Percentiles rank a stretch among this genome's conserved stretches.
These are phyloP conservation scores for Tigriopus californicus DNA, from an alignment of 2,888 invertebrate species.

Conservation along the genomic window DNA sequence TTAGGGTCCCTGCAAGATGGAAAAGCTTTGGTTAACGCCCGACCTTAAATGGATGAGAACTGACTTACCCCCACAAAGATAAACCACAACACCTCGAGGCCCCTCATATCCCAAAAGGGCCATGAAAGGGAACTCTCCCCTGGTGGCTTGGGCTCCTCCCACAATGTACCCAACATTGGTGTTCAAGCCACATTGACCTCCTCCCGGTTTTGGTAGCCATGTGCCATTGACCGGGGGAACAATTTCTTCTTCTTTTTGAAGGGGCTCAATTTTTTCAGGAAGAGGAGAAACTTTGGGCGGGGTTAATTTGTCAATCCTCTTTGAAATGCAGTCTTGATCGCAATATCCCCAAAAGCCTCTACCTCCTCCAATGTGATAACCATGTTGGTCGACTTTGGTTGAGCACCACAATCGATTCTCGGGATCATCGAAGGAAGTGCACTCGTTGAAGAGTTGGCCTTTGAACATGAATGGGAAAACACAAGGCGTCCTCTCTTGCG, in stretches of 20 bases:
- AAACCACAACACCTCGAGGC: not conserved
- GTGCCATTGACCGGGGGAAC: too few relatives aligned
- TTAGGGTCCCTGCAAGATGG: not conserved
- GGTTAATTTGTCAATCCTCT: too few relatives aligned
- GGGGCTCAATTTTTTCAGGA: too few relatives aligned
- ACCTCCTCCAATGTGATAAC: not conserved
- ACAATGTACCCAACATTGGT: not conserved
- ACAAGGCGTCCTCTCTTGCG: not conserved
- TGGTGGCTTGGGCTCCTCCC: not conserved
- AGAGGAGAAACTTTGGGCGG: too few relatives aligned
- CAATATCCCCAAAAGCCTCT: constrained; percentile 6
- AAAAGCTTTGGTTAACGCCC: too few relatives aligned
- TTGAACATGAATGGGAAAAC: not conserved
- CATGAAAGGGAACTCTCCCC: constrained; percentile 6
- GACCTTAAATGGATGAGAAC: too few relatives aligned
- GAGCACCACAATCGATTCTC: not conserved
- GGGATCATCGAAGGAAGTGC: not conserved
- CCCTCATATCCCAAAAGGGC: constrained; percentile 4
- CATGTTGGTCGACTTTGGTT: not conserved
- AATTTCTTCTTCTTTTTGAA: too few relatives aligned
- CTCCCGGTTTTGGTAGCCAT: not conserved
- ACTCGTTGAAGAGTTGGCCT: not conserved
- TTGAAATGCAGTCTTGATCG: not conserved
- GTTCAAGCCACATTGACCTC: not conserved
- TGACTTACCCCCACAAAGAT: not conserved